Base-by-base conservation (phyloP, 2,888 invertebrate genomes). In the Kryphioiulus occultus region DNA sequence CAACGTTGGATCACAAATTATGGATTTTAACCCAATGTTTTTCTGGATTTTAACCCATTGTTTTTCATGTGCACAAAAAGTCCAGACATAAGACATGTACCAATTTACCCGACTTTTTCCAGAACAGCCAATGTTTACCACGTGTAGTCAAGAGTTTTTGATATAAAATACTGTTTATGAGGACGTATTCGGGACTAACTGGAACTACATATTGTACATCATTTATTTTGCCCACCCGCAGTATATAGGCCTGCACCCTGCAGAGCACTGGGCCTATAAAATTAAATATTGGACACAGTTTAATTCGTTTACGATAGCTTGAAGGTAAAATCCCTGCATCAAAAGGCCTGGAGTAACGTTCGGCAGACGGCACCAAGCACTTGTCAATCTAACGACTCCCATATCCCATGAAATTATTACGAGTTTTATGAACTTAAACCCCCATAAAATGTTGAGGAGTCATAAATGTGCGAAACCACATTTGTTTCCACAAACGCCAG, bases 321-420 rank as follows among this genome's bases (percentile, higher is more conserved):
- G n/a, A 0, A 10, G 22, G 0, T 7, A 68, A 26, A 22, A 26
- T 68, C 68, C 68, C 5, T 7, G 26, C 53, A 68, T 26, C 9
- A 68, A 68, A 59, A 7, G 2, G 68, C 68, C 68, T 1, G 26
- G 68, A 68, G 68, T 22, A 68, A 68, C 26, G 26, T 68, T 26
- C 19, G 68, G 68, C 68, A 68, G 68, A 68, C 26, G 17, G n/a
- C 19, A n/a, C 19, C 53, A 1, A 68, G 68, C 26, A 19, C 68
- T 68, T 26, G 68, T 68, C 68, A 68, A 26, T 68, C 68, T 68
- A 68, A 68, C 68, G 68, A 68, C 68, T 68, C 53, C 53, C 68
- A 26, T 68, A 68, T 68, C 22, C 68, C 68, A 68, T 68, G 26
- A 68, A 68, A 68, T 68, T 68, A 68, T 68, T 68, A 68, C 68